Percentiles rank a stretch among this genome's conserved stretches.
These are phyloP conservation scores for Mamestra configurata DNA, from an alignment of 1,140 invertebrate species.

Conservation along the genomic window DNA sequence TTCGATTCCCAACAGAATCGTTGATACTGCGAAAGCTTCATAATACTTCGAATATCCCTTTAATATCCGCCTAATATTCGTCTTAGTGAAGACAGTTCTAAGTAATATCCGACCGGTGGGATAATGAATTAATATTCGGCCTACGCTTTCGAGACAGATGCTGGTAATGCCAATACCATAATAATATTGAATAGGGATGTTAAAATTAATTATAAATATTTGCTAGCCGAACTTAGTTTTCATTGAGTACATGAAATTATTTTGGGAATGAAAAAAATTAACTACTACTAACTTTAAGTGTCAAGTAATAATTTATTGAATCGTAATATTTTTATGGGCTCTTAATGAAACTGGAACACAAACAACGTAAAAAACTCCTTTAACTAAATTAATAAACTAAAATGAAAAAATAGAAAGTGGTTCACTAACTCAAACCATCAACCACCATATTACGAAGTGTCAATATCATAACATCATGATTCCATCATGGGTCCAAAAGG, in stretches of 20 bases:
- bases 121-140: slow-evolving; percentile 20
- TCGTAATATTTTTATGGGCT: too few relatives aligned
- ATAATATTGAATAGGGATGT: slow-evolving; percentile 7
- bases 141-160: slow-evolving; percentile 1
- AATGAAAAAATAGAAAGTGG: too few relatives aligned
- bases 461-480: too few relatives aligned
- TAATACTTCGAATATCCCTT: slow-evolving; percentile 16
- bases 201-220: slow-evolving; percentile 21
- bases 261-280: background rate
- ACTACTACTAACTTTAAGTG: too few relatives aligned
- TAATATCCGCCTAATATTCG: slow-evolving; percentile 27
- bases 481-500: too few relatives aligned
- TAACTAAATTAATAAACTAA: too few relatives aligned
- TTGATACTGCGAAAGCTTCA: background rate
- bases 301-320: too few relatives aligned
- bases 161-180: slow-evolving; percentile 1
- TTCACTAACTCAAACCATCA: too few relatives aligned
- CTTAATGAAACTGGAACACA: too few relatives aligned
- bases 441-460: too few relatives aligned
- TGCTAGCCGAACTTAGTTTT: background rate
- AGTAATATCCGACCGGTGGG: background rate
- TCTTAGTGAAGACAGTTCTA: slow-evolving; percentile 22
- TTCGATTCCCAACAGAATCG: background rate
- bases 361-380: too few relatives aligned
- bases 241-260: background rate